Percentiles rank a stretch among this genome's conserved stretches.
phyloP scores from a whole-genome alignment of 2,888 invertebrate genomes.

The Onthophagus sagittarius region DNA sequence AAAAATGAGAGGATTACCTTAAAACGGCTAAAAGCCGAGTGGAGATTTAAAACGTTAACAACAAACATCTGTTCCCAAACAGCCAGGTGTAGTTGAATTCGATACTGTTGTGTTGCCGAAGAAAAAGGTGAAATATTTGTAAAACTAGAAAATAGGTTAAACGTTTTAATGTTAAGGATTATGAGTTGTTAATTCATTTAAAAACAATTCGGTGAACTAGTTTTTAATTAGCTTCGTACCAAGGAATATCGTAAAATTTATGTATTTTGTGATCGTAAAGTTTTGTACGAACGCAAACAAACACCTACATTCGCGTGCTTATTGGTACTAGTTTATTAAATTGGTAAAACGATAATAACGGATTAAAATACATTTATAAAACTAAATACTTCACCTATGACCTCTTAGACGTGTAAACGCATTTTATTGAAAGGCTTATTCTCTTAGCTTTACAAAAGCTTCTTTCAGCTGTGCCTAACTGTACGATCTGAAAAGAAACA shows the following conservation, averaged over 20 bases:
- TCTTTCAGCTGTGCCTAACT: background rate
- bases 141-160: background rate
- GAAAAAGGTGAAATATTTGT: background rate
- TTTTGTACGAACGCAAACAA: background rate
- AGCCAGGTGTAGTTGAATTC: conserved; percentile 10
- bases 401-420: background rate
- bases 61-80: conserved; percentile 5
- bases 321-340: too few species aligned
- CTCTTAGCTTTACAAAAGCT: background rate
- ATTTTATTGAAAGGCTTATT: background rate
- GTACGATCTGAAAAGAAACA: background rate
- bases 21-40: background rate
- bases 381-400: background rate
- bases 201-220: background rate
- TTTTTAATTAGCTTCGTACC: background rate
- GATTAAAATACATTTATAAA: background rate
- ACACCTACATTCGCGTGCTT: background rate
- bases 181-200: background rate
- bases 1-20: background rate
- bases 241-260: background rate
- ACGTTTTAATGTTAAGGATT: background rate
- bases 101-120: background rate
- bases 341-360: background rate
- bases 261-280: background rate
- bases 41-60: conserved; percentile 3